These are phyloP conservation scores for Cephus cinctus DNA, from an alignment of 1,140 invertebrate genomes.

Conservation along the genomic window DNA sequence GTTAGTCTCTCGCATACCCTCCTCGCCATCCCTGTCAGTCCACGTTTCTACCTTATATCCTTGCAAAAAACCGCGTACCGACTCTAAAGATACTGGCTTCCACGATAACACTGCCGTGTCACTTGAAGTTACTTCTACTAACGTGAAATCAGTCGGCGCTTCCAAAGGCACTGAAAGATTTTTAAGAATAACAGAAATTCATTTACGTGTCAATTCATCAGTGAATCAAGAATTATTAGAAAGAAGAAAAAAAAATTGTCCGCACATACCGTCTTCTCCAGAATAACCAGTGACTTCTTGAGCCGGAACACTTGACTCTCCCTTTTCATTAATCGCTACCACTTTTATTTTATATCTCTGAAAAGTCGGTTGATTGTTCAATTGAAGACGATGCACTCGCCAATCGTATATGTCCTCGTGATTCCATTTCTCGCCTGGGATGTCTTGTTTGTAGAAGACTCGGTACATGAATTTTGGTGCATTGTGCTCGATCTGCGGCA, in stretches of 20 bases:
- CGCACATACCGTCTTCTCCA: constrained; percentile 82
- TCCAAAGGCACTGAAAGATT: constrained; percentile 67
- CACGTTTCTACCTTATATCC: constrained; percentile 96
- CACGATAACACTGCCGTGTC: constrained; percentile 81
- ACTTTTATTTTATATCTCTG: constrained; percentile 90
- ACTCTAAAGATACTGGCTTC: constrained; percentile 74
- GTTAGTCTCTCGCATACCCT: constrained; percentile 74
- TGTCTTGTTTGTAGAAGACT: constrained; percentile 82
- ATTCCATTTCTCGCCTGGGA: constrained; percentile 71
- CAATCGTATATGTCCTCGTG: constrained; percentile 76
- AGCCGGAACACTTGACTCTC: constrained; percentile 82
- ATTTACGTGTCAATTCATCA: too few relatives aligned
- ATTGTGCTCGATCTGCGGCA: constrained; percentile 97
- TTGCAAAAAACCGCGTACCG: constrained; percentile 86
- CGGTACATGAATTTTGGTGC: constrained; percentile 90
- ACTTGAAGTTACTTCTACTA: constrained; percentile 70
- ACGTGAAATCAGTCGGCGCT: constrained; percentile 82
- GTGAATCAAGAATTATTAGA: too few relatives aligned
- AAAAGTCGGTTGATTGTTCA: constrained; percentile 89
- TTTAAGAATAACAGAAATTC: constrained; percentile 1
- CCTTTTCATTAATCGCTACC: constrained; percentile 85
- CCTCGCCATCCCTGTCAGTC: constrained; percentile 79
- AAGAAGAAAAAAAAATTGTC: too few relatives aligned
- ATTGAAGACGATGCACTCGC: constrained; percentile 63
- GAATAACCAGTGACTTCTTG: constrained; percentile 87